Evolutionary conservation across 1,140 invertebrate genomes (phyloP).

Genomic region (Euschistus heros): DNA sequence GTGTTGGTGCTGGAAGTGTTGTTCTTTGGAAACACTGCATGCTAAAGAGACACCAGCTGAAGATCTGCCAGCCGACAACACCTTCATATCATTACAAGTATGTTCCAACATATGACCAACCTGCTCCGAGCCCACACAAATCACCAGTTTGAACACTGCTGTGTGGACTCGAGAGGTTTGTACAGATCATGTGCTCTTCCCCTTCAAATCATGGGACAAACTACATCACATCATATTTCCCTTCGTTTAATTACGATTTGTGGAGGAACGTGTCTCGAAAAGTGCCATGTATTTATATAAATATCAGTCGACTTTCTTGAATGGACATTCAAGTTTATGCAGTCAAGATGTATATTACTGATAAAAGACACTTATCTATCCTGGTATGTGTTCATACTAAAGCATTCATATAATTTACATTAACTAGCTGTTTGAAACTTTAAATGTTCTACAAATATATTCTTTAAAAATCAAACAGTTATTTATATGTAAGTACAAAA

Average conservation of each 20-base stretch:
- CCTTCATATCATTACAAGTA: constrained; percentile 30
- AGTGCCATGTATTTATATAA: constrained; percentile 9
- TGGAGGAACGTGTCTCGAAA: constrained; percentile 5
- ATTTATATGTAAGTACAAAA: neutral
- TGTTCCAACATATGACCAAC: constrained; percentile 26
- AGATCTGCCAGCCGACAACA: constrained; percentile 26
- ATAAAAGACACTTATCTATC: no score
- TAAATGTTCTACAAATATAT: neutral
- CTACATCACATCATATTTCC: constrained; percentile 8
- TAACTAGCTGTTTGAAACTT: constrained; percentile 5
- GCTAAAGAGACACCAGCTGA: constrained; percentile 15
- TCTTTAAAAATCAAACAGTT: neutral
- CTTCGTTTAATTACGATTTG: neutral
- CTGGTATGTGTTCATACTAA: constrained; percentile 8
- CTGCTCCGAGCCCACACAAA: constrained; percentile 8
- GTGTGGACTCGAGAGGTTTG: neutral
- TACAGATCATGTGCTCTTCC: neutral
- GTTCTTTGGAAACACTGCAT: constrained; percentile 1
- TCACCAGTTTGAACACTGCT: constrained; percentile 11
- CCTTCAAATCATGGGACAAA: constrained; percentile 1
- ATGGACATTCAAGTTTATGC: no score
- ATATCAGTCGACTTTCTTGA: neutral
- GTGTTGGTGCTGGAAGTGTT: neutral
- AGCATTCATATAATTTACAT: constrained; percentile 3
- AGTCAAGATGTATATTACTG: no score